Percentiles rank a stretch among this genome's conserved stretches.
Conservation (phyloP, 1,140 invertebrate species). For the Ips typographus region DNA sequence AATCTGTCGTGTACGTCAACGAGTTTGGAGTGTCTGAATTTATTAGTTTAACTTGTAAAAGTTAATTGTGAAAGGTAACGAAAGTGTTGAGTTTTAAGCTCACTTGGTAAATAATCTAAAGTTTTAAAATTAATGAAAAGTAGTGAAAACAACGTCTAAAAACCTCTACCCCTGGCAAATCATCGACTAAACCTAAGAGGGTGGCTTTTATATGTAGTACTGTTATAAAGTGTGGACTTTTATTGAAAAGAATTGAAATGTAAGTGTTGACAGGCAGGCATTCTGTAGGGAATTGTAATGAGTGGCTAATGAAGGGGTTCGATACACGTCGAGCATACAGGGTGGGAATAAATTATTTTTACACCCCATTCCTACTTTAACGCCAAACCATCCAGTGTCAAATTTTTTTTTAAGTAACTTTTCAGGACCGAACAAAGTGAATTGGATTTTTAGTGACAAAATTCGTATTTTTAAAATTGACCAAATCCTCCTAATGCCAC, state of each 20-base stretch:
- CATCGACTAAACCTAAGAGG: constrained; percentile 14
- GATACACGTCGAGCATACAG: constrained; percentile 27
- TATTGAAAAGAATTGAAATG: constrained; percentile 50
- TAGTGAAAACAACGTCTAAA: not conserved
- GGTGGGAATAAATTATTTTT: constrained; percentile 15
- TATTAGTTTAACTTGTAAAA: no score
- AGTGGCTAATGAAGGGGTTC: constrained; percentile 48
- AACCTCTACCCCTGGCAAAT: constrained; percentile 7
- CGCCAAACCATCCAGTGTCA: no score
- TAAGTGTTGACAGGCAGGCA: constrained; percentile 46
- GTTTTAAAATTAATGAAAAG: not conserved
- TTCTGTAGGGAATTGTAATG: constrained; percentile 45
- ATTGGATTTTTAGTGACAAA: no score
- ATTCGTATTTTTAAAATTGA: no score
- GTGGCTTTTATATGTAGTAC: constrained; percentile 34
- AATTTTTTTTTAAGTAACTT: no score
- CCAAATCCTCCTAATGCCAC: not conserved
- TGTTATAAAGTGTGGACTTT: constrained; percentile 40
- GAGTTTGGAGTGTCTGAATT: constrained; percentile 1
- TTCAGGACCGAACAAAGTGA: no score
- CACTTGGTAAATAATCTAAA: not conserved
- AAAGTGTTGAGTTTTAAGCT: not conserved
- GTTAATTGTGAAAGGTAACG: not conserved
- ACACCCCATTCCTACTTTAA: not conserved
- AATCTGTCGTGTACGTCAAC: constrained; percentile 10